A percentile compares a stretch with the other conserved stretches of the same genome.
These are phyloP conservation scores for Acanthosepion lycidas DNA, from an alignment of 2,888 invertebrate genomes.

Conservation along the genomic window DNA sequence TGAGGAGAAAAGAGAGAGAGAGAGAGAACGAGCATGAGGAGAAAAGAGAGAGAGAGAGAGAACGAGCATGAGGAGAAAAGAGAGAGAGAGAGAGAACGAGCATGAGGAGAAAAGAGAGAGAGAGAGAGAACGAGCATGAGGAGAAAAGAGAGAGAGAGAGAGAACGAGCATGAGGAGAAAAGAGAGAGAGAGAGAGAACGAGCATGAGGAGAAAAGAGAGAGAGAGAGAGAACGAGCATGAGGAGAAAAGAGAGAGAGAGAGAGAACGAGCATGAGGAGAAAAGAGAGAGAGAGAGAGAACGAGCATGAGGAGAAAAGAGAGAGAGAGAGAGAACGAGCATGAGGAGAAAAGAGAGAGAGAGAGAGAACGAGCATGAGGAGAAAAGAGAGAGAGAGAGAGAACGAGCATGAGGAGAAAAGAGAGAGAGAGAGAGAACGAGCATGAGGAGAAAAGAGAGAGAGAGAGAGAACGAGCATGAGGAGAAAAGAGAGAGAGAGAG, in stretches of 20 bases:
- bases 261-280: background rate
- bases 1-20: too few relatives aligned
- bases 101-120: background rate
- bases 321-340: too few relatives aligned
- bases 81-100: too few relatives aligned
- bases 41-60: background rate
- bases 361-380: too few relatives aligned
- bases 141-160: too few relatives aligned
- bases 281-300: background rate
- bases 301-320: background rate
- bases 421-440: too few relatives aligned
- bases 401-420: background rate
- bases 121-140: background rate
- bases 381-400: background rate
- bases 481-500: too few relatives aligned
- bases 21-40: too few relatives aligned
- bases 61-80: background rate
- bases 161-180: too few relatives aligned
- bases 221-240: background rate
- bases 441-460: background rate
- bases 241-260: fast-evolving
- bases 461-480: background rate
- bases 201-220: background rate
- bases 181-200: too few relatives aligned
- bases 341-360: too few relatives aligned